These are phyloP conservation scores for Triplophysa rosa DNA, from an alignment of 2,113 vertebrate genomes.

Conservation along the genomic window DNA sequence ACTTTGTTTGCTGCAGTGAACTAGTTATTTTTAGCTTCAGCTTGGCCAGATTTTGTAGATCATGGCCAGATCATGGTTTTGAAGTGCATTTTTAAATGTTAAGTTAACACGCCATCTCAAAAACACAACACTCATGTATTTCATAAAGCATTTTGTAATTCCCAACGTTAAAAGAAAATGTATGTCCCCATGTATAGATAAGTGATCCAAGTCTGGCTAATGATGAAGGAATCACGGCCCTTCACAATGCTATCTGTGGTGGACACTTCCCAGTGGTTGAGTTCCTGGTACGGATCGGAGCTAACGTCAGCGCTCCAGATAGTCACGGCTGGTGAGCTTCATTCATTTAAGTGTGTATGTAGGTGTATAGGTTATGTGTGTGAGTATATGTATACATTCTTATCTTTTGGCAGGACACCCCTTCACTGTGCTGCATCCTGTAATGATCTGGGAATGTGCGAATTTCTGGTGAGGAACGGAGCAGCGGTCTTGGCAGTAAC, in stretches of 20 bases:
- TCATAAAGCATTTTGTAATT: background rate
- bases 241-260: constrained; percentile 91
- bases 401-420: constrained; percentile 76
- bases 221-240: constrained; percentile 89
- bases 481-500: constrained; percentile 86
- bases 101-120: background rate
- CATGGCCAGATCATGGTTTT: too few species aligned
- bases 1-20: too few species aligned
- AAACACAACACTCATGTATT: background rate
- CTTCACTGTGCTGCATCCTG: constrained; percentile 89
- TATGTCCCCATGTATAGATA: constrained; percentile 69
- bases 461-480: constrained; percentile 82
- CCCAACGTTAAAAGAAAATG: background rate
- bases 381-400: constrained; percentile 8
- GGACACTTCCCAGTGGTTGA: constrained; percentile 84
- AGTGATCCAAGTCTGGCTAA: constrained; percentile 87
- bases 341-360: background rate
- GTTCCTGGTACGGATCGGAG: constrained; percentile 82
- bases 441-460: constrained; percentile 83
- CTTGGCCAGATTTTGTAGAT: too few species aligned
- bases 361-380: background rate
- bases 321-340: constrained; percentile 88
- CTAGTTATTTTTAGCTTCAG: too few species aligned
- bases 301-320: constrained; percentile 87
- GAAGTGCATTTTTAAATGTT: background rate